Evolutionary conservation across 2,888 invertebrate species (phyloP), one percentile per base, ranked within the genome.

Genomic region (Rhagophthalmus giganteus): DNA sequence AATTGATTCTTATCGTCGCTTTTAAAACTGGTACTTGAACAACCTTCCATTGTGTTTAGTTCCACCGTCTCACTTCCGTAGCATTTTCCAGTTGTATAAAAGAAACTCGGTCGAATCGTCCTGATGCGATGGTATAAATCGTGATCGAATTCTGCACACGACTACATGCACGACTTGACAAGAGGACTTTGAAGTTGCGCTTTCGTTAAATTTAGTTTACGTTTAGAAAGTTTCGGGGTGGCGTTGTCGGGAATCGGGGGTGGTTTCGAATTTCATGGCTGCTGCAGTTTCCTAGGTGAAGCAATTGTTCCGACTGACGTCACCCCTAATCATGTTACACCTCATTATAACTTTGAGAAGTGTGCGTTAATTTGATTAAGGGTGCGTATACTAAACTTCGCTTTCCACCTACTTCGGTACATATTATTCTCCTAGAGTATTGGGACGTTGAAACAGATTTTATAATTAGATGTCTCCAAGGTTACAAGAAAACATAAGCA

Each of bases 301-400:
- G 77, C 77, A 78, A 79, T 79, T 79, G 78, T 79, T 78, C 75
- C 77, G 76, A 72, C 63, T 72, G 76, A 72, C 73, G 71, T 74
- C 66, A 66, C 71, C 69, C 68, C 76, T 79, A 79, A 80, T 79
- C 71, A 73, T 69, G 74, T 79, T 78, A 74, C 72, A 72, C 76
- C 76, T 77, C 77, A 77, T 75, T 74, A 75, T 69, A 67, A 70
- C 63, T 67, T 59, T 58, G 61, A 62, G 64, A 58, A 65, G 63
- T 57, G 63, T 66, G 67, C 66, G 67, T 67, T 68, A 67, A 67
- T 64, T 64, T 60, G 58, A 67, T 67, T 66, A 65, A 63, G 59
- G 57, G 60, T 63, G 67, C 51, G 51, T 52, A 52, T 52, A 52
- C 51, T 52, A 52, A 52, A 52, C 51, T 52, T 52, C 46, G 51